phyloP scores from a whole-genome alignment of 2,888 invertebrate species.

The Trisateles emortualis region DNA sequence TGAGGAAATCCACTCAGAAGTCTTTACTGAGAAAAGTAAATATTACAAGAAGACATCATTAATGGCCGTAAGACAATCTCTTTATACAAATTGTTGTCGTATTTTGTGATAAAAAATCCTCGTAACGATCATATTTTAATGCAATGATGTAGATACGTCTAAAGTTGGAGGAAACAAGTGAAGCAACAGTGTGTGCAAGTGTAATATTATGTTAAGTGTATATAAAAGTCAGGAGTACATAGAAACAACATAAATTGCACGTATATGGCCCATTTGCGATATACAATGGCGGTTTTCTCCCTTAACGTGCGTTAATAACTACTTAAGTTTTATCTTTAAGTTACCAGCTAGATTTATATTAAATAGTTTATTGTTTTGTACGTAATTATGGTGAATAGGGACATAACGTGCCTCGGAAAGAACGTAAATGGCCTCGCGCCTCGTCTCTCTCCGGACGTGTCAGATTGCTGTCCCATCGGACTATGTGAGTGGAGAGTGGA shows the following conservation, averaged over 20 bases:
- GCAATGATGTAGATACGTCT: slow-evolving; percentile 31
- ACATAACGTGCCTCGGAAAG: too few relatives aligned
- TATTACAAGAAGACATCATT: slow-evolving; percentile 8
- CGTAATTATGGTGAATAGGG: not conserved
- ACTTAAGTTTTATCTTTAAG: slow-evolving; percentile 20
- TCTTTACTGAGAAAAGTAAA: slow-evolving; percentile 28
- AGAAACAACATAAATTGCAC: slow-evolving; percentile 35
- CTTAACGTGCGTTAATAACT: slow-evolving; percentile 17
- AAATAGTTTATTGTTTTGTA: slow-evolving; percentile 3
- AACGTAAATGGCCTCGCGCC: too few relatives aligned
- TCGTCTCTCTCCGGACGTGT: too few relatives aligned
- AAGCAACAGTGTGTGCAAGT: slow-evolving; percentile 24
- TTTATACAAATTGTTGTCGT: slow-evolving; percentile 17
- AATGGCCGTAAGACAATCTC: slow-evolving; percentile 14
- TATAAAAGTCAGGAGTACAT: slow-evolving; percentile 41
- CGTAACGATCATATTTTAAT: slow-evolving; percentile 44
- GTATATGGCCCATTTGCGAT: slow-evolving; percentile 33
- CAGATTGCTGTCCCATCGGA: too few relatives aligned
- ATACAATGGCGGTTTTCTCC: slow-evolving; percentile 12
- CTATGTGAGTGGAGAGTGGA: too few relatives aligned
- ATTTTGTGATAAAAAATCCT: slow-evolving; percentile 22
- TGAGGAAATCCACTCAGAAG: slow-evolving; percentile 28
- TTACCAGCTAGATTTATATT: slow-evolving; percentile 15
- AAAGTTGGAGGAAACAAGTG: slow-evolving; percentile 37
- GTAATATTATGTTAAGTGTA: slow-evolving; percentile 51